Conservation (phyloP, 1,140 invertebrate species). For the Pararge aegeria region DNA sequence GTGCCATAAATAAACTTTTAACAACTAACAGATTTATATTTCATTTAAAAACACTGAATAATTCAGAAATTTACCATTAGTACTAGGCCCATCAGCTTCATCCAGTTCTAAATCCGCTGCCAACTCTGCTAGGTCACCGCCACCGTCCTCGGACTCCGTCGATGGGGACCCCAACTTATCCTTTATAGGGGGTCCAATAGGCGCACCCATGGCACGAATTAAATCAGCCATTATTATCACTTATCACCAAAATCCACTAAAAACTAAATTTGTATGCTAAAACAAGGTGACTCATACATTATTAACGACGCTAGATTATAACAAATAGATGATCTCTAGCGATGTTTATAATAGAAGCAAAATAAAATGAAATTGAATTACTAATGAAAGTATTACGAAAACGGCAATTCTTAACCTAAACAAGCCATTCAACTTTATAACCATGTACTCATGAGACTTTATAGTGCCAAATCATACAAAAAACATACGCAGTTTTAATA, state of each 20-base stretch:
- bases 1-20: too few relatives aligned
- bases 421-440: slow-evolving; percentile 12
- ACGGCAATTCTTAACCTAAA: not conserved
- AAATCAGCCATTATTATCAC: slow-evolving; percentile 82
- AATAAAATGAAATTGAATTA: slow-evolving; percentile 27
- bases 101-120: slow-evolving; percentile 89
- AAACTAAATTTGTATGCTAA: slow-evolving; percentile 29
- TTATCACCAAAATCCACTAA: slow-evolving; percentile 30
- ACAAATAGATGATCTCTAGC: slow-evolving; percentile 40
- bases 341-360: slow-evolving; percentile 49
- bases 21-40: not conserved
- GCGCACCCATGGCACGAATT: slow-evolving; percentile 82
- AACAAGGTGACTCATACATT: slow-evolving; percentile 54
- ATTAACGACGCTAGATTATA: slow-evolving; percentile 38
- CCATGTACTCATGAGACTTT: not conserved
- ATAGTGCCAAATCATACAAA: not conserved
- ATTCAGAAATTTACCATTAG: slow-evolving; percentile 78
- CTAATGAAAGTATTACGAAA: not conserved
- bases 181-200: slow-evolving; percentile 82
- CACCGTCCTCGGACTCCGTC: slow-evolving; percentile 91
- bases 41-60: not conserved
- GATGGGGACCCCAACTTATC: slow-evolving; percentile 90
- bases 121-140: slow-evolving; percentile 83
- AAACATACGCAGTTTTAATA: slow-evolving; percentile 13
- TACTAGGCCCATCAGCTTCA: slow-evolving; percentile 85